These are phyloP conservation scores for Manacus vitellinus DNA, from an alignment of 2,113 vertebrate species.

Conservation along the genomic window DNA sequence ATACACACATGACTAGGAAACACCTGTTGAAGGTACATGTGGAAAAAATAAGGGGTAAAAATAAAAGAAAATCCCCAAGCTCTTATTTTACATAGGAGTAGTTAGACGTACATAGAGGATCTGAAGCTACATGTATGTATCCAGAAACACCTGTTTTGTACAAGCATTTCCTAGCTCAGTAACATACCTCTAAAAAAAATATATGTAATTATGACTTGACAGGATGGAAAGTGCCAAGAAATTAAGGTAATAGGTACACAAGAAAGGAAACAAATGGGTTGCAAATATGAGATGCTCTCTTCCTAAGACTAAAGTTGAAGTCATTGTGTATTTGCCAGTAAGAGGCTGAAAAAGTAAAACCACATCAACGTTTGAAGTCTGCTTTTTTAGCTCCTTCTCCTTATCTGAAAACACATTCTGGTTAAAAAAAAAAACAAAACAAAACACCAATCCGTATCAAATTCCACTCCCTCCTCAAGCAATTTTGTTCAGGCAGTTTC, in stretches of 20 bases:
- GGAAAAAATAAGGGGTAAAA: not conserved
- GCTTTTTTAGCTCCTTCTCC: not conserved
- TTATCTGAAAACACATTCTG: not conserved
- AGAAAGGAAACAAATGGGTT: not conserved
- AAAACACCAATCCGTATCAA: not conserved
- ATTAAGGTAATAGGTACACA: not conserved
- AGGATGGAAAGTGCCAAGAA: not conserved
- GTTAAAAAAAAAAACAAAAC: not conserved
- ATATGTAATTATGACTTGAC: not conserved
- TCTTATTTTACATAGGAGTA: not conserved
- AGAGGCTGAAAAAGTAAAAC: not conserved
- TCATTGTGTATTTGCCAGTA: rapidly evolving
- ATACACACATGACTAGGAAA: not conserved
- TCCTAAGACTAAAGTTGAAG: not conserved
- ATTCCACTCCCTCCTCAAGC: not conserved
- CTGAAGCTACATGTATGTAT: not conserved
- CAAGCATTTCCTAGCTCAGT: not conserved
- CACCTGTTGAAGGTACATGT: not conserved
- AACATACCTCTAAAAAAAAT: not conserved
- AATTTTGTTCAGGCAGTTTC: not conserved
- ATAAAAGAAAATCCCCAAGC: no score
- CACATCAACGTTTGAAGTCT: not conserved
- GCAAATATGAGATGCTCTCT: not conserved
- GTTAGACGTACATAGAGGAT: not conserved
- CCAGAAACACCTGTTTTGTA: not conserved